Evolutionary conservation across 2,797 vertebrate genomes (phyloP).

Genomic region (Monodelphis domestica): DNA sequence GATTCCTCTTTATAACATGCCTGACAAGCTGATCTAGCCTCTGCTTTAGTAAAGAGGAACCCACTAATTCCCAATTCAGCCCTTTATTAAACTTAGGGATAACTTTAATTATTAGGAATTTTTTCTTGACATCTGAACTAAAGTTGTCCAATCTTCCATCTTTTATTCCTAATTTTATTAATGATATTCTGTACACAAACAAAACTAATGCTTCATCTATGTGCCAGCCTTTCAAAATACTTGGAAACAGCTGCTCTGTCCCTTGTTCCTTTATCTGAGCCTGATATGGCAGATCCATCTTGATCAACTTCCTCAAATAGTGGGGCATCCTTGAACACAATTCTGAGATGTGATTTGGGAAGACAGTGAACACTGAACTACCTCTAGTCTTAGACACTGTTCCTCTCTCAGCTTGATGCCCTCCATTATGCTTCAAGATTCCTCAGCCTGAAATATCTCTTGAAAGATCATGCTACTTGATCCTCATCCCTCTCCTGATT

Average conservation of each 20-base stretch:
- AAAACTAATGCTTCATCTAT: not conserved
- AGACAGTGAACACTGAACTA: not conserved
- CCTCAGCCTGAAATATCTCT: not conserved
- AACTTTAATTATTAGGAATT: too few relatives aligned
- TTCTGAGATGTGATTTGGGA: not conserved
- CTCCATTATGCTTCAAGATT: not conserved
- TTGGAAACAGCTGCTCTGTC: not conserved
- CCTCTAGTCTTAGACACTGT: not conserved
- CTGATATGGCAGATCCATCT: not conserved
- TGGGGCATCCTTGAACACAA: not conserved
- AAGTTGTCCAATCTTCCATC: too few relatives aligned
- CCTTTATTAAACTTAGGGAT: too few relatives aligned
- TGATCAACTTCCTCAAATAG: not conserved
- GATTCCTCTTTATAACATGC: not conserved
- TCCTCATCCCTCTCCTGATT: too few relatives aligned
- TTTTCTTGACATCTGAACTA: too few relatives aligned
- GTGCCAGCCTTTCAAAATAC: too few relatives aligned
- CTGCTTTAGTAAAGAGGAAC: too few relatives aligned
- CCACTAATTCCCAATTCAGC: too few relatives aligned
- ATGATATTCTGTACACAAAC: not conserved
- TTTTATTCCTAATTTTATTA: not conserved
- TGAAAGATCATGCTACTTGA: not conserved
- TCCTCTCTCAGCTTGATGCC: not conserved
- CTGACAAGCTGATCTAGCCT: too few relatives aligned
- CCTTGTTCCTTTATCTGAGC: not conserved